These are phyloP conservation scores for Acanthosepion pharaonis DNA, from an alignment of 2,888 invertebrate species.

Conservation along the genomic window DNA sequence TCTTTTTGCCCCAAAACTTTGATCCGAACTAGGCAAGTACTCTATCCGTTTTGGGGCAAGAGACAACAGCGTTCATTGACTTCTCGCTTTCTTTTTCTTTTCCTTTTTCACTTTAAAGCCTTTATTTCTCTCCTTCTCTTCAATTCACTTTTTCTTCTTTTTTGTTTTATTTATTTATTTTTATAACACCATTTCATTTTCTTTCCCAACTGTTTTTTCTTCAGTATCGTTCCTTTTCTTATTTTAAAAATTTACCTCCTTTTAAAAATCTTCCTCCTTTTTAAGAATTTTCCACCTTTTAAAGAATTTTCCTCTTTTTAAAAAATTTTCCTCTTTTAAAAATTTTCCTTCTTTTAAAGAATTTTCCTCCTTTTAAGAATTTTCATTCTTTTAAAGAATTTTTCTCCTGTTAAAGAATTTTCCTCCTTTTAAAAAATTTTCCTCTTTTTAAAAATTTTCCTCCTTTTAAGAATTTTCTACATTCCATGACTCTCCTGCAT, in stretches of 20 bases:
- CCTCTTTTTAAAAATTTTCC: not conserved
- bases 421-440: not conserved
- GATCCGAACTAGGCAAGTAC: not conserved
- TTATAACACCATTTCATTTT: not conserved
- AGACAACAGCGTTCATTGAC: not conserved
- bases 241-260: not conserved
- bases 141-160: not conserved
- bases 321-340: not conserved
- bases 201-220: not conserved
- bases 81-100: not conserved
- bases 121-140: not conserved
- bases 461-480: not conserved
- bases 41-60: not conserved
- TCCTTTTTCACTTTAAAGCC: not conserved
- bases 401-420: not conserved
- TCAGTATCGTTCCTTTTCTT: not conserved
- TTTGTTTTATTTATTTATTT: not conserved
- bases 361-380: too few relatives aligned
- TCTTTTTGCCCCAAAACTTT: slow-evolving; percentile 33
- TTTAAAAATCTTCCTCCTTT: not conserved
- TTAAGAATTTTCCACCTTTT: not conserved
- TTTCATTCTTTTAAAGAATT: not conserved
- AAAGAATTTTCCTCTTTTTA: not conserved
- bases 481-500: not conserved
- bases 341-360: too few relatives aligned